A percentile compares a stretch with the other conserved stretches of the same genome.
phyloP scores from a whole-genome alignment of 2,797 vertebrate genomes.

The Acrossocheilus wenchowensis region DNA sequence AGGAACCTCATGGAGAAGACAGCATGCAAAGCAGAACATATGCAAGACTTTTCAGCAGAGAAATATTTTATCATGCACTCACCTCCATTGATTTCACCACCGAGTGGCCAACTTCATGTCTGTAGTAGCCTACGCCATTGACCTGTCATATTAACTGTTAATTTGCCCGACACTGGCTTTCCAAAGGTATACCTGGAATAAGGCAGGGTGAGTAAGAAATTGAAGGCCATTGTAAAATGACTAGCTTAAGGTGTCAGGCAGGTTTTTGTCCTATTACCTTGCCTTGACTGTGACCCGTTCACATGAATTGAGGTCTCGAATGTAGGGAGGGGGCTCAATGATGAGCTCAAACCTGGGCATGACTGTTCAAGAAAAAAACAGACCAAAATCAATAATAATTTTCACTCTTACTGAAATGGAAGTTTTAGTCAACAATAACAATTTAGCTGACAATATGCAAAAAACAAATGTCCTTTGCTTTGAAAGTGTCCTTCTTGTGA shows the following conservation, averaged over 20 bases:
- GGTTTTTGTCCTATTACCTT: slow-evolving; percentile 73
- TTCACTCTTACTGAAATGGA: background rate
- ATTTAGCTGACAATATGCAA: background rate
- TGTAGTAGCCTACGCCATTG: slow-evolving; percentile 92
- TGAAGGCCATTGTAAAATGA: background rate
- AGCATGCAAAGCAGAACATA: background rate
- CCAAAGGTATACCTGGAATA: slow-evolving; percentile 90
- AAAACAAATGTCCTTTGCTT: background rate
- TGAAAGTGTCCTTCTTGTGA: background rate
- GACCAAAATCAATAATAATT: background rate
- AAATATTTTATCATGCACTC: slow-evolving; percentile 60
- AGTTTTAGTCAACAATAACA: background rate
- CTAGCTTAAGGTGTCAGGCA: background rate
- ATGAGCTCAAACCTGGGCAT: slow-evolving; percentile 90
- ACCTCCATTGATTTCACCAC: slow-evolving; percentile 90
- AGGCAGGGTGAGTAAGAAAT: slow-evolving; percentile 23
- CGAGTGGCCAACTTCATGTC: slow-evolving; percentile 89
- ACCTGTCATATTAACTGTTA: slow-evolving; percentile 92
- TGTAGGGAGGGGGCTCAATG: slow-evolving; percentile 84
- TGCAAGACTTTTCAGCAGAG: background rate
- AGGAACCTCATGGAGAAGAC: background rate
- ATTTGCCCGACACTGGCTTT: slow-evolving; percentile 87
- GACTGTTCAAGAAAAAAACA: slow-evolving; percentile 69
- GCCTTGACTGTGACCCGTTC: slow-evolving; percentile 86
- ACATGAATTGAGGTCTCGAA: slow-evolving; percentile 84